Evolutionary conservation across 2,797 vertebrate genomes (phyloP).

Genomic region (Microtus agrestis): DNA sequence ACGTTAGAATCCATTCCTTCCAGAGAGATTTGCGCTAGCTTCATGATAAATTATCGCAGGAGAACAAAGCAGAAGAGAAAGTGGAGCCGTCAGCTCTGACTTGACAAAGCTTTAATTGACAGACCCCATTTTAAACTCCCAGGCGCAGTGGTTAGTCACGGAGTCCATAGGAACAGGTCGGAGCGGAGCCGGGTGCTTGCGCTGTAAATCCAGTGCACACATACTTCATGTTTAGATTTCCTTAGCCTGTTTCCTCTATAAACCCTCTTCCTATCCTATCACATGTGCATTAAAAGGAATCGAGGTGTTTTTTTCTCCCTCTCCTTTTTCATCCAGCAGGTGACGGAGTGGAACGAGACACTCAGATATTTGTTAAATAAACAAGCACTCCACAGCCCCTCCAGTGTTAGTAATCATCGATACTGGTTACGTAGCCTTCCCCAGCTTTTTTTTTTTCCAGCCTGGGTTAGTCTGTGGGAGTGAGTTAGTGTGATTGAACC

Average conservation of each 20-base stretch:
- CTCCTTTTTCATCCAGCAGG: slow-evolving; percentile 69
- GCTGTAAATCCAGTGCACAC: background rate
- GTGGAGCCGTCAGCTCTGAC: background rate
- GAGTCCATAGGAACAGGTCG: background rate
- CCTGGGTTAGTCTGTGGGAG: background rate
- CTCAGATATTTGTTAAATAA: background rate
- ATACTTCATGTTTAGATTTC: background rate
- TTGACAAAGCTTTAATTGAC: background rate
- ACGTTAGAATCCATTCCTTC: slow-evolving; percentile 49
- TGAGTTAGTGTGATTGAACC: background rate
- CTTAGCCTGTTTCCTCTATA: background rate
- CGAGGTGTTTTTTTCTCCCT: slow-evolving; percentile 49
- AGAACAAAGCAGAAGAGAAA: slow-evolving; percentile 17
- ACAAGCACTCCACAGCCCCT: background rate
- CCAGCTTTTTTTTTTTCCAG: background rate
- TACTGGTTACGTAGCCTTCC: background rate
- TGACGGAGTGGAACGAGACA: slow-evolving; percentile 72
- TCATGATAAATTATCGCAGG: background rate
- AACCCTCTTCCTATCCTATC: background rate
- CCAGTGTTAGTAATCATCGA: background rate
- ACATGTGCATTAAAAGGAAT: slow-evolving; percentile 4
- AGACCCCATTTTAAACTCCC: background rate
- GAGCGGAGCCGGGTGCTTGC: background rate
- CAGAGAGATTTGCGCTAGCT: background rate
- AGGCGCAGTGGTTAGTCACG: background rate